phyloP scores from a whole-genome alignment of 2,113 vertebrate species.

The Perca schrenkii region DNA sequence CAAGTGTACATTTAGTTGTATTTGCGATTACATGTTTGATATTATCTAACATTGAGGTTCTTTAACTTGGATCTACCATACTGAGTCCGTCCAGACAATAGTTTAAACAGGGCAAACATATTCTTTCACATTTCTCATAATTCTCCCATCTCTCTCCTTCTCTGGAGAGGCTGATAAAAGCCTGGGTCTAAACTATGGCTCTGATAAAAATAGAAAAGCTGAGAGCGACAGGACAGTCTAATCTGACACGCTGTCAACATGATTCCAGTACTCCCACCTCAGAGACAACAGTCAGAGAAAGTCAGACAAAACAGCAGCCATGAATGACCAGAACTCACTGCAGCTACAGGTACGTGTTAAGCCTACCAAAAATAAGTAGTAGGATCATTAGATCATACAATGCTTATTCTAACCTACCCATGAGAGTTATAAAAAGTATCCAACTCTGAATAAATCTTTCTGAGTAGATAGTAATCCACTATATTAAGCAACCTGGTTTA shows the following conservation, averaged over 20 bases:
- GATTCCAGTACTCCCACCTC: conserved; percentile 63
- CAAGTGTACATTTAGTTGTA: background rate
- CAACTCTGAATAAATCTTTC: background rate
- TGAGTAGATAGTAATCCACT: background rate
- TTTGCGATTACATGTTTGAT: background rate
- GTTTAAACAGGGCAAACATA: conserved; percentile 11
- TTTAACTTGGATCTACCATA: conserved; percentile 1
- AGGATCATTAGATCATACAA: background rate
- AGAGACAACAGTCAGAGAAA: conserved; percentile 9
- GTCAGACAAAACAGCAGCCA: conserved; percentile 38
- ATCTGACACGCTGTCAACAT: conserved; percentile 78
- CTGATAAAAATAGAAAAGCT: conserved; percentile 75
- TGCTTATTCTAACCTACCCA: background rate
- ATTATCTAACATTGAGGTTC: background rate
- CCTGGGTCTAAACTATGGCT: conserved; percentile 52
- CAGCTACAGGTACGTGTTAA: conserved; percentile 27
- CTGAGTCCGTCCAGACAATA: background rate
- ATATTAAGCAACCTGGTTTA: background rate
- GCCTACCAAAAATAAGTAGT: background rate
- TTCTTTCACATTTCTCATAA: background rate
- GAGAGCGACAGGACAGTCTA: conserved; percentile 70
- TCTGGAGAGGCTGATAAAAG: conserved; percentile 40
- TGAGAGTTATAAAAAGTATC: background rate
- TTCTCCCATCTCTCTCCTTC: conserved; percentile 11
- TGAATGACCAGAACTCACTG: conserved; percentile 12